These are phyloP conservation scores for Heterotis niloticus DNA, from an alignment of 2,113 vertebrate genomes.

Conservation along the genomic window DNA sequence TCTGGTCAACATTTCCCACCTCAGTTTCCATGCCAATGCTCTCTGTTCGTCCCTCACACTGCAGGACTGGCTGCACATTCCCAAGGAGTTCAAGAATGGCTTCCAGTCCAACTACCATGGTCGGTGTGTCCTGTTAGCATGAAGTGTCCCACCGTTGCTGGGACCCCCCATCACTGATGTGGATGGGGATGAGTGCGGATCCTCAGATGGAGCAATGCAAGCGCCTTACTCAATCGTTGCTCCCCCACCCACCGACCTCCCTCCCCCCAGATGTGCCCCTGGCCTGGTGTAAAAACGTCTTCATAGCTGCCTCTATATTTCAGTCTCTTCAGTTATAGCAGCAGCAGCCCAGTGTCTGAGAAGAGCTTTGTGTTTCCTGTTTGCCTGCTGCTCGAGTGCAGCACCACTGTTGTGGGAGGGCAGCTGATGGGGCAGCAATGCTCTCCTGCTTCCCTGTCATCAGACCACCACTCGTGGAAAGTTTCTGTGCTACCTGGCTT, in stretches of 20 bases:
- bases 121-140: constrained; percentile 72
- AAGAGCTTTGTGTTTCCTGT: too few species aligned
- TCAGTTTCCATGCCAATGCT: too few species aligned
- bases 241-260: not conserved
- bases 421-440: too few species aligned
- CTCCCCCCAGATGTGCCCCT: constrained; percentile 21
- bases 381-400: too few species aligned
- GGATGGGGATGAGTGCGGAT: constrained; percentile 20
- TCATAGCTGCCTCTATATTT: too few species aligned
- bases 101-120: constrained; percentile 77
- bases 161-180: constrained; percentile 40
- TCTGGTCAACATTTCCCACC: too few species aligned
- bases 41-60: not conserved
- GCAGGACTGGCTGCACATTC: constrained; percentile 80
- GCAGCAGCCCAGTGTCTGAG: too few species aligned
- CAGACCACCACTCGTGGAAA: too few species aligned
- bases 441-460: too few species aligned
- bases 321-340: too few species aligned
- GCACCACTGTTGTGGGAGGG: too few species aligned
- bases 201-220: constrained; percentile 29
- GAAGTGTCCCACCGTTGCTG: constrained; percentile 59
- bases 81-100: constrained; percentile 78
- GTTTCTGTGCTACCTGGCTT: too few species aligned
- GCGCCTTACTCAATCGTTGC: constrained; percentile 19
- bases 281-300: constrained; percentile 7